Base-by-base conservation (phyloP, 2,888 invertebrate species). In the Andrena chrysosceles region DNA sequence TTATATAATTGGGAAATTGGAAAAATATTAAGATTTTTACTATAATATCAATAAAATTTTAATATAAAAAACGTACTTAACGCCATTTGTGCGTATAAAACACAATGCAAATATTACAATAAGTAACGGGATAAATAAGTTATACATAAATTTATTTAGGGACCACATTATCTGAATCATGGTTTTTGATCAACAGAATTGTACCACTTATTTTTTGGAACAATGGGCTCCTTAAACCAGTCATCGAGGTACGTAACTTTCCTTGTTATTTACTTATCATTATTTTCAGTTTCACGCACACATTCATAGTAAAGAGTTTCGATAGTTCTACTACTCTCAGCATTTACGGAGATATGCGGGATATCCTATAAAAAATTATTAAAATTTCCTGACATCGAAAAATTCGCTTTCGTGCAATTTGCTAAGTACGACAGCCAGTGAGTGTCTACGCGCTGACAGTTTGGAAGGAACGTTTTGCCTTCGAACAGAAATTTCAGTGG, bases 181-280 rank as follows among this genome's bases (percentile, higher is more conserved):
- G 23, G 20, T 23, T 56, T 26, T 56, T 10, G 56, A 56, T 56
- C 56, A 26, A 56, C 23, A 56, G 10, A 23, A 54, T 20, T 54
- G 54, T 54, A 20, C 20, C 54, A 10, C 20, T 54, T 2, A 1
- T 8, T 4, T 31, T 8, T 33, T 35, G 33, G 7, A 20, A 1
- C 52, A n/a, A 78, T 10, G 16, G 49, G 78, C 78, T 79, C 71
- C 71, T 68, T 10, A 70, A 78, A 84, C 60, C 26, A 48, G 71
- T 59, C 74, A 71, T 33, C 59, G 75, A 84, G 76, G 72, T 84
- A 80, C 72, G 31, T 33, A 67, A 54, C 33, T 62, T 71, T 77
- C 68, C 66, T 69, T 75, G 60, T 62, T 29, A 54, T 49, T 73
- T n/a, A 52, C 29, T 48, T 68, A 56, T 56, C 56, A 8, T 56